phyloP scores from a whole-genome alignment of 37 sponge, comb jelly and placozoan species.

The Amphimedon queenslandica region DNA sequence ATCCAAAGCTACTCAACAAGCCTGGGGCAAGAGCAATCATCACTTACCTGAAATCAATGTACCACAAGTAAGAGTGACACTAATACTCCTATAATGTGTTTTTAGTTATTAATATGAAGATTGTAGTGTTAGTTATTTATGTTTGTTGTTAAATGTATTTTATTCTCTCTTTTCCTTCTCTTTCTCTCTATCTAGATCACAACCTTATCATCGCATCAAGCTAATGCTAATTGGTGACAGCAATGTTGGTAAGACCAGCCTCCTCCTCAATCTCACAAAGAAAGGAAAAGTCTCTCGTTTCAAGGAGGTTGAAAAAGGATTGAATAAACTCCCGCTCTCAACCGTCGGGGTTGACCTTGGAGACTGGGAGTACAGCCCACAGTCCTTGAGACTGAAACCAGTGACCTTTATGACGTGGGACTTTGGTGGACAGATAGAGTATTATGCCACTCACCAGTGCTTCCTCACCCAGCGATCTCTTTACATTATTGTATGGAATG shows the following conservation, averaged over 20 bases:
- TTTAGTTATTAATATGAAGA: not conserved
- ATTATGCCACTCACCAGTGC: slow-evolving; percentile 90
- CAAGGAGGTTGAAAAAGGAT: slow-evolving; percentile 33
- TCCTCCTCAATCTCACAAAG: slow-evolving; percentile 59
- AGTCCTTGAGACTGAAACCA: slow-evolving; percentile 14
- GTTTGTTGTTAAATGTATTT: not conserved
- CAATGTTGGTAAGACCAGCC: slow-evolving; percentile 80
- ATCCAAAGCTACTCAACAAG: slow-evolving; percentile 10
- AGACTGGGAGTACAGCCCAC: slow-evolving; percentile 65
- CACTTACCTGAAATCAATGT: slow-evolving; percentile 45
- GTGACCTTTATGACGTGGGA: slow-evolving; percentile 90
- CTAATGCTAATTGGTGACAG: slow-evolving; percentile 75
- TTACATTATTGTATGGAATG: slow-evolving; percentile 76
- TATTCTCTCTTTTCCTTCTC: too few relatives aligned
- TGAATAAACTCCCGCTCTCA: slow-evolving; percentile 38
- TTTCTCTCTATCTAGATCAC: slow-evolving; percentile 30
- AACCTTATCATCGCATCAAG: slow-evolving; percentile 70
- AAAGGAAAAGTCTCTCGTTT: slow-evolving; percentile 40
- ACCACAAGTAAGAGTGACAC: slow-evolving; percentile 46
- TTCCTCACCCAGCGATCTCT: slow-evolving; percentile 78
- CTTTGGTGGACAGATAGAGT: slow-evolving; percentile 93
- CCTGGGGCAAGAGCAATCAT: slow-evolving; percentile 27
- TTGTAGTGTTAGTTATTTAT: not conserved
- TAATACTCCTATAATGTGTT: not conserved
- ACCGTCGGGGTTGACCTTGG: slow-evolving; percentile 78